Evolutionary conservation across 2,797 vertebrate genomes (phyloP).

Genomic region (Pseudochirops corinnae): DNA sequence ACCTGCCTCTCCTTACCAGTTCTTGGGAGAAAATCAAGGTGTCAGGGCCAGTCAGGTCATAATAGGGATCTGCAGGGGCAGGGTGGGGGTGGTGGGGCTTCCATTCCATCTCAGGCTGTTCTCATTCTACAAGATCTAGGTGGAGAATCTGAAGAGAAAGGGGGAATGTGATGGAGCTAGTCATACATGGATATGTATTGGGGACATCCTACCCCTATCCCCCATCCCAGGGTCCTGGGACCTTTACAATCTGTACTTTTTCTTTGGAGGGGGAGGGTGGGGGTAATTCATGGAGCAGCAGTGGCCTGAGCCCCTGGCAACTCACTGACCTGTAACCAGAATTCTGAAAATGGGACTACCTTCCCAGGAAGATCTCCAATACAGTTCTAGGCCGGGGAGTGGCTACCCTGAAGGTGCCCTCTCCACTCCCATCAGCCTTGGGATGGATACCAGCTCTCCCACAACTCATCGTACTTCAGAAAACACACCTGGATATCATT

Average conservation of each 20-base stretch:
- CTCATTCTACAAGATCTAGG: conserved; percentile 87
- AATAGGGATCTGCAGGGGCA: conserved; percentile 92
- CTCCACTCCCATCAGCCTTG: background rate
- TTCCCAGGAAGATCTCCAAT: background rate
- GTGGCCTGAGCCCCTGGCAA: background rate
- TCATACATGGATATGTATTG: background rate
- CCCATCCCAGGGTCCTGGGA: background rate
- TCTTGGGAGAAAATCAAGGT: conserved; percentile 89
- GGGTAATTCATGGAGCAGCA: background rate
- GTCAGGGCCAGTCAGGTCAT: conserved; percentile 89
- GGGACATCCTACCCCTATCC: background rate
- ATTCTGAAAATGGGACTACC: background rate
- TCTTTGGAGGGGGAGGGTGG: background rate
- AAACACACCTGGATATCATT: conserved; percentile 92
- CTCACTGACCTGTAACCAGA: background rate
- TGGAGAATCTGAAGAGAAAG: conserved; percentile 90
- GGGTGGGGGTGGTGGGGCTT: conserved; percentile 89
- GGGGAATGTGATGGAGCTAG: conserved; percentile 3
- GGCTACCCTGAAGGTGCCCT: background rate
- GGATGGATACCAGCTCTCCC: background rate
- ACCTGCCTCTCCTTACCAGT: conserved; percentile 88
- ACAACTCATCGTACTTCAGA: background rate
- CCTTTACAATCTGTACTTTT: background rate
- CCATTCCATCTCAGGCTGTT: conserved; percentile 88
- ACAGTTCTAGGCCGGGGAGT: background rate